Percentiles rank a stretch among this genome's conserved stretches.
Conservation (phyloP, 2,113 vertebrate species). For the Atractosteus spatula region DNA sequence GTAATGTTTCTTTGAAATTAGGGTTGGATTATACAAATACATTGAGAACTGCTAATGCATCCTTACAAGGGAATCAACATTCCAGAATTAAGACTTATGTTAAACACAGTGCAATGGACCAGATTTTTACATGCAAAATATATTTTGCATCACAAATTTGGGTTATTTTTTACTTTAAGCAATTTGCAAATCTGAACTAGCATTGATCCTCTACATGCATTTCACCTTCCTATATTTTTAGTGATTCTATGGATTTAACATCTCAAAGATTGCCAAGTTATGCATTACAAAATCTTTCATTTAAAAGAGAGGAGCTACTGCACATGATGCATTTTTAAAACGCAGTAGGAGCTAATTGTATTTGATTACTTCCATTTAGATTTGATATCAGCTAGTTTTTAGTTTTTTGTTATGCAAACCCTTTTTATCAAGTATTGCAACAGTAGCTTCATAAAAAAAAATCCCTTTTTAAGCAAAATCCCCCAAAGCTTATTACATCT, state of each 20-base stretch:
- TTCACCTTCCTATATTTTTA: too few species aligned
- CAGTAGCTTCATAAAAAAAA: constrained; percentile 32
- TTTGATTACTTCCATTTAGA: constrained; percentile 43
- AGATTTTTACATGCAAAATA: too few species aligned
- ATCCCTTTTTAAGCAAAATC: constrained; percentile 62
- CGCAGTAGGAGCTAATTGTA: constrained; percentile 10
- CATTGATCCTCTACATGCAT: too few species aligned
- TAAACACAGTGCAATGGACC: neutral
- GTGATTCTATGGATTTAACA: too few species aligned
- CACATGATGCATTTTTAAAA: neutral
- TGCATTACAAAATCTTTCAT: neutral
- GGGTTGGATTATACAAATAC: neutral
- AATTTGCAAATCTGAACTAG: too few species aligned
- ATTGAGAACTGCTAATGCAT: too few species aligned
- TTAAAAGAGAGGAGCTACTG: neutral
- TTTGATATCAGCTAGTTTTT: constrained; percentile 34
- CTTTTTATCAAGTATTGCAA: constrained; percentile 45
- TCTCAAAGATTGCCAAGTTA: too few species aligned
- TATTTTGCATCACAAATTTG: too few species aligned
- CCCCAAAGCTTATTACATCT: constrained; percentile 59
- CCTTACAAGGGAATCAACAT: neutral
- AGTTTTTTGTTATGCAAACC: constrained; percentile 49
- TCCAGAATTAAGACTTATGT: neutral
- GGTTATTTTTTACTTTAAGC: too few species aligned
- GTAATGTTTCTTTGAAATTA: constrained; percentile 2